These are phyloP conservation scores for Progne subis DNA, from an alignment of 2,113 vertebrate genomes.

Conservation along the genomic window DNA sequence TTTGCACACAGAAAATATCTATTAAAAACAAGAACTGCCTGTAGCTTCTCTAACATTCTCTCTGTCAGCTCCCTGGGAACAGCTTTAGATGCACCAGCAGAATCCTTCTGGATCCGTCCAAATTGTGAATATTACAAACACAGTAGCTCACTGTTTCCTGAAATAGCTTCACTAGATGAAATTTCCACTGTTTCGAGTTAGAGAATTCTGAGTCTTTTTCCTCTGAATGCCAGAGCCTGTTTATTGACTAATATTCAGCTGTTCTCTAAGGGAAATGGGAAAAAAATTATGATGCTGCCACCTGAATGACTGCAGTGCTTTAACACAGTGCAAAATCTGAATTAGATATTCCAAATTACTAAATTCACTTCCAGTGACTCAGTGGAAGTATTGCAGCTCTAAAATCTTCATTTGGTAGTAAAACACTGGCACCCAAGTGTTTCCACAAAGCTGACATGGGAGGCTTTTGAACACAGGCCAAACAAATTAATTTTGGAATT, in stretches of 20 bases:
- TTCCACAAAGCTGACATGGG: background rate
- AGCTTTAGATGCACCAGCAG: background rate
- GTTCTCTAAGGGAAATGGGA: background rate
- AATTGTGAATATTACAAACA: background rate
- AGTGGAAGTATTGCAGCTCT: background rate
- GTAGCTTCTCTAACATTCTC: background rate
- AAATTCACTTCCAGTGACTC: conserved; percentile 49
- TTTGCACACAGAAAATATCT: background rate
- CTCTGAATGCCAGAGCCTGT: background rate
- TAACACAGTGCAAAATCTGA: background rate
- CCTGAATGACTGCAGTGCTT: background rate
- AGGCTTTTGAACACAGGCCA: conserved; percentile 15
- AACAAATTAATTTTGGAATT: conserved; percentile 42
- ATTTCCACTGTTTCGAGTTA: background rate
- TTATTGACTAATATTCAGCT: background rate
- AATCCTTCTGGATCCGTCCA: background rate
- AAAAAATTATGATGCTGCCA: background rate
- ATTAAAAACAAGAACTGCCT: background rate
- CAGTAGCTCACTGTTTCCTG: background rate
- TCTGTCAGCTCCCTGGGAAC: background rate
- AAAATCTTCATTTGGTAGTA: conserved; percentile 27
- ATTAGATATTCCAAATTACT: background rate
- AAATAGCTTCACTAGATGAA: background rate
- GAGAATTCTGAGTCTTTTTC: background rate
- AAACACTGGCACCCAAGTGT: conserved; percentile 26